These are phyloP conservation scores for Nesogale talazaci DNA, from an alignment of 2,113 vertebrate genomes.

Conservation along the genomic window DNA sequence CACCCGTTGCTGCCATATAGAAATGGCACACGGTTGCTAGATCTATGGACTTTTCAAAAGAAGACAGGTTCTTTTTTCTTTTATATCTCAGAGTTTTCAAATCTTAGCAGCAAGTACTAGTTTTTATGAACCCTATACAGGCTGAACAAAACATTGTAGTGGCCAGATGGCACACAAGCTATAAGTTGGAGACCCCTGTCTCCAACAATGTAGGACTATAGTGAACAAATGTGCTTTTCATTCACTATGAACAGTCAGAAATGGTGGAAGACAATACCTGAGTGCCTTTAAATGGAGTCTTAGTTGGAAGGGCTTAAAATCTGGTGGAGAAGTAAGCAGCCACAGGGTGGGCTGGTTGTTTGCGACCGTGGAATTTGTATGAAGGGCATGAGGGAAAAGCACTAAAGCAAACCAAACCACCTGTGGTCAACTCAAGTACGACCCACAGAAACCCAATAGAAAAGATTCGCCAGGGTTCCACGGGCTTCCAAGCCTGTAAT, in stretches of 20 bases:
- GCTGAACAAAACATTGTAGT: not conserved
- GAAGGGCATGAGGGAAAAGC: not conserved
- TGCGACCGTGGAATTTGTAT: not conserved
- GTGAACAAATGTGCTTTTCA: not conserved
- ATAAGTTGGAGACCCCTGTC: not conserved
- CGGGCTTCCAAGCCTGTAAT: not conserved
- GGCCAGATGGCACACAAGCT: not conserved
- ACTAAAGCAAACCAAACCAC: not conserved
- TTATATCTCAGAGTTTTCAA: conserved; percentile 6
- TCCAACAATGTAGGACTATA: not conserved
- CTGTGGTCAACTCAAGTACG: not conserved
- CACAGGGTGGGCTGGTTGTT: not conserved
- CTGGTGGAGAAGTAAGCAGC: not conserved
- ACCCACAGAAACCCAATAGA: not conserved
- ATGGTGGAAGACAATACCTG: not conserved
- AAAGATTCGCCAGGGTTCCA: not conserved
- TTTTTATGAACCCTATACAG: conserved; percentile 2
- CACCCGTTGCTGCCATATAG: not conserved
- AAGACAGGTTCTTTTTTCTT: not conserved
- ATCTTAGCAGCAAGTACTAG: not conserved
- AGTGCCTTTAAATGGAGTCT: not conserved
- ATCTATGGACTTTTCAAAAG: conserved; percentile 10
- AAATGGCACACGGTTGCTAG: not conserved
- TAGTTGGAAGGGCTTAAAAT: conserved; percentile 17
- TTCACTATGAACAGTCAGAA: not conserved